These are phyloP conservation scores for Palythoa heliodiscus DNA, from an alignment of 92 coral and sea anemone species.

Conservation along the genomic window DNA sequence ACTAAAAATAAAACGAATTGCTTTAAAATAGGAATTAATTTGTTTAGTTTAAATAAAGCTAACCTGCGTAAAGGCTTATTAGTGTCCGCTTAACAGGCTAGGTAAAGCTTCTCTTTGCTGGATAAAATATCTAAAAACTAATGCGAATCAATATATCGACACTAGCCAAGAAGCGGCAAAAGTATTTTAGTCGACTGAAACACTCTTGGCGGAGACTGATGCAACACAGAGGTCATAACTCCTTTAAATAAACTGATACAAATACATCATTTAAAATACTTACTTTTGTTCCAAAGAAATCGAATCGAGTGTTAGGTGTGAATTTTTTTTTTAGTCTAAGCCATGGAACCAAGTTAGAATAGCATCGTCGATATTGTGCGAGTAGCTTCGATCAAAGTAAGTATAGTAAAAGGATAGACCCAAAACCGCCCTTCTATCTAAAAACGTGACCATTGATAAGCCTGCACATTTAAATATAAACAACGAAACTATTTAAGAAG, in stretches of 20 bases:
- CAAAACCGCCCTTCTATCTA: too few species aligned
- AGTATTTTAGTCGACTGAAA: not conserved
- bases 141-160: not conserved
- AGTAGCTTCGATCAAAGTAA: too few species aligned
- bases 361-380: too few species aligned
- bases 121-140: not conserved
- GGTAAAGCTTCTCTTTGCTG: not conserved
- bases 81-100: not conserved
- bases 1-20: not conserved
- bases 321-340: too few species aligned
- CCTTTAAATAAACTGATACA: too few species aligned
- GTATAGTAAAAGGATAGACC: too few species aligned
- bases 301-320: not conserved
- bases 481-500: not conserved
- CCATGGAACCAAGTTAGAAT: too few species aligned
- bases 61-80: not conserved
- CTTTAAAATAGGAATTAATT: not conserved
- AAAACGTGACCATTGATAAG: too few species aligned
- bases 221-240: too few species aligned
- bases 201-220: too few species aligned
- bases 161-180: not conserved
- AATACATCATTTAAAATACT: not conserved
- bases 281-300: not conserved
- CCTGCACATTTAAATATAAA: not conserved
- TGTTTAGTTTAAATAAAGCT: not conserved